phyloP scores from a whole-genome alignment of 2,113 vertebrate genomes.

The Sceloporus undulatus region DNA sequence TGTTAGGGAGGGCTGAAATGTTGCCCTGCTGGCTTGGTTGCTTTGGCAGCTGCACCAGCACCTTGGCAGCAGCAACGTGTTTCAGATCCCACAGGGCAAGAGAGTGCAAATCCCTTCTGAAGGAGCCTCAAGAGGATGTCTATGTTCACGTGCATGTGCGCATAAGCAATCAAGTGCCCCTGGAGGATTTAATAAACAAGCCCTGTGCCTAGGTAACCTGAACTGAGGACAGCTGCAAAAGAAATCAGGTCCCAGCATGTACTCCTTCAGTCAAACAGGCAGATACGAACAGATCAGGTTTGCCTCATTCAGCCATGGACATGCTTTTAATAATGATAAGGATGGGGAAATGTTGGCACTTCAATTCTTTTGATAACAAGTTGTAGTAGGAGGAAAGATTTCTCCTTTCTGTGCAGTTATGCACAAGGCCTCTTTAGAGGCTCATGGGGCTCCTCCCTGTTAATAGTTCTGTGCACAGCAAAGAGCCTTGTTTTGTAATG shows the following conservation, averaged over 20 bases:
- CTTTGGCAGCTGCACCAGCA: constrained; percentile 29
- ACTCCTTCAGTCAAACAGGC: background rate
- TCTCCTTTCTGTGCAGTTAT: background rate
- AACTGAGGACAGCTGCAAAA: background rate
- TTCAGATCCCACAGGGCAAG: constrained; percentile 27
- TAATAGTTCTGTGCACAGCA: background rate
- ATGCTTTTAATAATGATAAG: background rate
- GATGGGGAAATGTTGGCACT: background rate
- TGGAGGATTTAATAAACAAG: background rate
- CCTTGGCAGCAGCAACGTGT: constrained; percentile 36
- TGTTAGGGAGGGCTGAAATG: constrained; percentile 45
- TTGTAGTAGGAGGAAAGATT: background rate
- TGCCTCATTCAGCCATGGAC: background rate
- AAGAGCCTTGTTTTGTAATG: background rate
- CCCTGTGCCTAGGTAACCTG: fast-evolving
- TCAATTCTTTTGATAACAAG: background rate
- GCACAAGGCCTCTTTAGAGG: background rate
- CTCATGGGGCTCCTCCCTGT: background rate
- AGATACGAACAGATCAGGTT: background rate
- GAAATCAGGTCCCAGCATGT: background rate
- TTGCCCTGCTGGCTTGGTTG: constrained; percentile 68
- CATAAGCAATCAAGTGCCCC: fast-evolving
- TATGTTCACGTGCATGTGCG: background rate
- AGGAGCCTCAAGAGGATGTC: background rate
- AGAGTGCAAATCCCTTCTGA: fast-evolving